A percentile compares a stretch with the other conserved stretches of the same genome.
Conservation (phyloP, 1,140 invertebrate species). For the Mycetomoellerius zeteki region DNA sequence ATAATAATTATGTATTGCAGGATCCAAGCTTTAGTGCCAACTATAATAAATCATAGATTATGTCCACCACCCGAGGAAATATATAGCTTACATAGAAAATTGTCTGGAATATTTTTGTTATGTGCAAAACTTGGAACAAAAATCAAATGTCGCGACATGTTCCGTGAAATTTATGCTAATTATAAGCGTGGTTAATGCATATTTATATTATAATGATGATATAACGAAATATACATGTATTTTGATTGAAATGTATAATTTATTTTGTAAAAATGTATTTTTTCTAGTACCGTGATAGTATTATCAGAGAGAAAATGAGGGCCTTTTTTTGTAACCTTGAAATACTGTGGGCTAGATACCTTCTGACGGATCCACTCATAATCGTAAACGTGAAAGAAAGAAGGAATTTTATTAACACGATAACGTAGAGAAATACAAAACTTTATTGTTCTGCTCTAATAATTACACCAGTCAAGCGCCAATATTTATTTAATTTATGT, state of each 20-base stretch:
- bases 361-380: too few relatives aligned
- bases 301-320: not conserved
- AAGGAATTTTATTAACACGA: too few relatives aligned
- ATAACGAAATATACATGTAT: not conserved
- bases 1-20: constrained; percentile 81
- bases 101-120: constrained; percentile 98
- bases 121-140: constrained; percentile 96
- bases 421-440: too few relatives aligned
- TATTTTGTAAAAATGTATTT: not conserved
- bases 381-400: too few relatives aligned
- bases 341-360: too few relatives aligned
- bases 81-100: constrained; percentile 99
- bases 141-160: constrained; percentile 95
- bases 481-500: too few relatives aligned
- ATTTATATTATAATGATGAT: not conserved
- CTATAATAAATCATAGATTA: constrained; percentile 97
- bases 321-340: too few relatives aligned
- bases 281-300: not conserved
- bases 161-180: constrained; percentile 92
- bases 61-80: constrained; percentile 99
- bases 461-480: too few relatives aligned
- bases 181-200: constrained; percentile 86
- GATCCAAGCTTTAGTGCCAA: constrained; percentile 95
- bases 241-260: constrained; percentile 7
- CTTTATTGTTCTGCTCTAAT: too few relatives aligned